Base-by-base conservation (phyloP, 2,888 invertebrate species). In the Dryocosmus kuriphilus region DNA sequence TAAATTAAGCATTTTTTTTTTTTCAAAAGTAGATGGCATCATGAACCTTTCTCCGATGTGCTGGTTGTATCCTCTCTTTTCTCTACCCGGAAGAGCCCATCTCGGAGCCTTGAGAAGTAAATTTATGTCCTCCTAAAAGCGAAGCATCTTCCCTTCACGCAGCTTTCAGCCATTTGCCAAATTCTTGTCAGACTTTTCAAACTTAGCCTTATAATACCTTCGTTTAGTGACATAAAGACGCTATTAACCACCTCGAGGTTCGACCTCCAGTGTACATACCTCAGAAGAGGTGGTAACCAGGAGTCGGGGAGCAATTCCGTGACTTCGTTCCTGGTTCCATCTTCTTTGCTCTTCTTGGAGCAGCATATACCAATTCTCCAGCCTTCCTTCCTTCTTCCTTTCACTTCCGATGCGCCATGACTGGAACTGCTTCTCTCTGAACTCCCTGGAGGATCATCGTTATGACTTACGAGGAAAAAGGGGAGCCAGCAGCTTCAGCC, bases 391-490 rank as follows among this genome's bases (percentile, higher is more conserved):
- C 79, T 80, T 22, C 57, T 57, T 73, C 79, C 55, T 57, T 55
- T 61, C 77, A 76, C 78, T 76, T 73, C 51, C 71, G 71, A 71
- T 46, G 51, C 46, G 27, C 46, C 61, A 9, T 55, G 60, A 73
- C 55, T 75, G n/a, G n/a, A n/a, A n/a, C 75, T 51, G 46, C 41
- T 57, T 38, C 46, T 57, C 30, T 74, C 79, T 76, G 73, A 32
- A 77, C 79, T 82, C 82, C 79, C 82, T 80, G 76, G 83, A 81
- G 83, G 81, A 81, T 83, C 83, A 81, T 83, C 83, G 81, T 83
- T 85, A 83, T 85, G 85, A 85, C 85, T 85, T 85, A 84, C 81
- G 84, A 82, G 85, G 82, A 82, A 85, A 82, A 80, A 78, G 82
- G 84, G 82, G 79, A 67, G 51, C 76, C 61, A 79, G 77, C 74